Conservation (phyloP, 2,797 vertebrate species). For the Falco naumanni region DNA sequence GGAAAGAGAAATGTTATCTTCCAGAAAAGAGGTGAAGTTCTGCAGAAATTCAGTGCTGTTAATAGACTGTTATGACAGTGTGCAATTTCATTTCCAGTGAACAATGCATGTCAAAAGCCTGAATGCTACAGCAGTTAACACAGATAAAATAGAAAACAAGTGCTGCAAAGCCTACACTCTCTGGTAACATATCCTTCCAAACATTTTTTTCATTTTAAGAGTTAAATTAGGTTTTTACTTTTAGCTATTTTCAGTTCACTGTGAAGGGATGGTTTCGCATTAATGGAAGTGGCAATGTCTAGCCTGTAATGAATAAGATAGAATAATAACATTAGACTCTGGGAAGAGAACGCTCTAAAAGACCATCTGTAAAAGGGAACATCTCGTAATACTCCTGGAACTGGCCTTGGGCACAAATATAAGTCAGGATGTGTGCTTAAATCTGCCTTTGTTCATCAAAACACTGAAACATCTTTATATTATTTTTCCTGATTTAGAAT, state of each 20-base stretch:
- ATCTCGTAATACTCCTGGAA: neutral
- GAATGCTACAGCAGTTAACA: neutral
- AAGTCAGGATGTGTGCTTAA: neutral
- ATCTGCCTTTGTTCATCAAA: neutral
- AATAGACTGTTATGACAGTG: constrained; percentile 54
- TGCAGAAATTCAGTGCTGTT: constrained; percentile 58
- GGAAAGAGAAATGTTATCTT: constrained; percentile 67
- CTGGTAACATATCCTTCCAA: neutral
- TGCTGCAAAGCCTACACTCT: neutral
- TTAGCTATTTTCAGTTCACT: neutral
- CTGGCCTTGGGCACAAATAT: neutral
- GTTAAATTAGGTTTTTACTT: constrained; percentile 13
- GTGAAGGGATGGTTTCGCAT: neutral
- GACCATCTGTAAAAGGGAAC: neutral
- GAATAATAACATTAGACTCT: neutral
- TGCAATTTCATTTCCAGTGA: constrained; percentile 30
- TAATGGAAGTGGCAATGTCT: neutral
- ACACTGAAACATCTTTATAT: neutral
- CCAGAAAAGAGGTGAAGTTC: constrained; percentile 13
- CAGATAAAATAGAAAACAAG: neutral
- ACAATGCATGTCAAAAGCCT: neutral
- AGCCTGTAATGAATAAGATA: neutral
- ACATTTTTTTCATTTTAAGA: neutral
- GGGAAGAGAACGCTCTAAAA: neutral
- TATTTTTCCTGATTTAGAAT: neutral